phyloP scores from a whole-genome alignment of 2,113 vertebrate genomes.

The Mionectes macconnelli region DNA sequence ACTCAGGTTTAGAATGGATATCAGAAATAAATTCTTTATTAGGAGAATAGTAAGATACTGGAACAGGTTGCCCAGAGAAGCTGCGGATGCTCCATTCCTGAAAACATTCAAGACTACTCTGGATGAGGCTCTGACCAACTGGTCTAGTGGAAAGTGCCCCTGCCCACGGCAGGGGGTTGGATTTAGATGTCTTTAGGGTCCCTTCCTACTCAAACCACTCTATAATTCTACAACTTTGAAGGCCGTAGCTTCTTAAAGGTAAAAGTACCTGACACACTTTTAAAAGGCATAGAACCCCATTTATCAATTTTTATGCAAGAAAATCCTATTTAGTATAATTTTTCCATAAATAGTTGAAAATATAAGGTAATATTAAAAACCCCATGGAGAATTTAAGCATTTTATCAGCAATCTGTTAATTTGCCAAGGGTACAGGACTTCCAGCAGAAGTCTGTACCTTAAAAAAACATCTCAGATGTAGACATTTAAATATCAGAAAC shows the following conservation, averaged over 20 bases:
- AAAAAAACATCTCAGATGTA: background rate
- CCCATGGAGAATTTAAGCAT: background rate
- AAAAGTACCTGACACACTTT: background rate
- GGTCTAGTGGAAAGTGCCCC: background rate
- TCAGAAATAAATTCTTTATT: background rate
- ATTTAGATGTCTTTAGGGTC: background rate
- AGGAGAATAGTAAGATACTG: background rate
- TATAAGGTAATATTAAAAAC: background rate
- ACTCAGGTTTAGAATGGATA: background rate
- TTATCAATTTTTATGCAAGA: background rate
- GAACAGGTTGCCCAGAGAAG: background rate
- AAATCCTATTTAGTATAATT: background rate
- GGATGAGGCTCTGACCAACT: background rate
- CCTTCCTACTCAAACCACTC: background rate
- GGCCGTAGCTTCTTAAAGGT: background rate
- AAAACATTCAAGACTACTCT: background rate
- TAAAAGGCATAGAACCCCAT: background rate
- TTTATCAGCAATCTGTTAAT: background rate
- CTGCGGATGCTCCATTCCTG: background rate
- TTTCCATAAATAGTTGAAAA: background rate
- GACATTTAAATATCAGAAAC: background rate
- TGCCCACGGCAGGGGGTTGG: background rate
- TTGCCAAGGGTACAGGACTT: background rate
- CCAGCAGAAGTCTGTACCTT: background rate
- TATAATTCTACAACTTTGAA: background rate